These are phyloP conservation scores for Ctenoplectra terminalis DNA, from an alignment of 1,140 invertebrate genomes.

Conservation along the genomic window DNA sequence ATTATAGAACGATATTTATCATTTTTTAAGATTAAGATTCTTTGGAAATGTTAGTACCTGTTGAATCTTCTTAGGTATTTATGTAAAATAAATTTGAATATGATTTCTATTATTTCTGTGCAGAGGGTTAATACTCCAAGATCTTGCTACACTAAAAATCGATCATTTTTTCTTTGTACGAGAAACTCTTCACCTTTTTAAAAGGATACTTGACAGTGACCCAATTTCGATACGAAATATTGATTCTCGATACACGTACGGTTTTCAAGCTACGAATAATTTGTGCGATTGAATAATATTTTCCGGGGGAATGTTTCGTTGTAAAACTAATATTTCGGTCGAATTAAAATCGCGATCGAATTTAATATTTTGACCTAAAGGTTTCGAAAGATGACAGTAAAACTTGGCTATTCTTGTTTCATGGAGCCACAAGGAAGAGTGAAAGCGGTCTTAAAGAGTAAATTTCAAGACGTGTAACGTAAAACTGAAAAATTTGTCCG, in stretches of 20 bases:
- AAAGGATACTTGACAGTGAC: background rate
- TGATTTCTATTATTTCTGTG: too few relatives aligned
- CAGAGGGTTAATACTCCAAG: too few relatives aligned
- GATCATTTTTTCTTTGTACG: background rate
- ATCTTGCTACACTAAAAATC: too few relatives aligned
- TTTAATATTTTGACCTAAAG: background rate
- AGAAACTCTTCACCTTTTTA: background rate
- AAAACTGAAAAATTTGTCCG: slow-evolving; percentile 51
- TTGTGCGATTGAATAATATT: background rate
- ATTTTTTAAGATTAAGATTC: too few relatives aligned
- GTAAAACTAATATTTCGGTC: background rate
- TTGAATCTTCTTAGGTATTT: too few relatives aligned
- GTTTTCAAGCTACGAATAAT: background rate
- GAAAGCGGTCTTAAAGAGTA: background rate
- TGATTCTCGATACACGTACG: background rate
- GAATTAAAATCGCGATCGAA: background rate
- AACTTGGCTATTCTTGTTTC: background rate
- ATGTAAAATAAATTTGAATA: too few relatives aligned
- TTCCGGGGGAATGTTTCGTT: background rate
- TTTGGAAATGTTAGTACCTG: too few relatives aligned
- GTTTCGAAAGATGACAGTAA: background rate
- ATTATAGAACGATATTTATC: too few relatives aligned
- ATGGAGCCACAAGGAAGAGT: background rate
- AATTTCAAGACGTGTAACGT: slow-evolving; percentile 20
- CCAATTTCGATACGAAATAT: background rate